A percentile compares a stretch with the other conserved stretches of the same genome.
These are phyloP conservation scores for Hemicentrotus pulcherrimus DNA, from an alignment of 35 echinoderm and acorn worm species.

Conservation along the genomic window DNA sequence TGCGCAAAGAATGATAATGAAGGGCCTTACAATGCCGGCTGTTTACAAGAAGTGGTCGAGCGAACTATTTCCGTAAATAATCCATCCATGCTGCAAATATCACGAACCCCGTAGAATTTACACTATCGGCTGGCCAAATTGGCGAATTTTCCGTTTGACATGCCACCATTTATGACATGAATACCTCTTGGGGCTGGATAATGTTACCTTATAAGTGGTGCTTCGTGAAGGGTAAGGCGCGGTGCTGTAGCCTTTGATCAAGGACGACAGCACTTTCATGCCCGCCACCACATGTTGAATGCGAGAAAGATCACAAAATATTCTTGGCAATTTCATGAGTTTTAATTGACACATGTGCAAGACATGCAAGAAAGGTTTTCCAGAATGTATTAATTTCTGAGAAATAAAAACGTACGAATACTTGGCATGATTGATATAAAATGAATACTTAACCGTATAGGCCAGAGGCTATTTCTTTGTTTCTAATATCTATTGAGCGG, in stretches of 20 bases:
- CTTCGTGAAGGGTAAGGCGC: not conserved
- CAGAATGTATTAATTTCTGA: not conserved
- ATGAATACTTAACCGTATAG: too few species aligned
- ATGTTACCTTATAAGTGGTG: constrained; percentile 12
- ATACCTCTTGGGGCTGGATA: not conserved
- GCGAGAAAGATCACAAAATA: not conserved
- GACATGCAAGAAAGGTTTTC: not conserved
- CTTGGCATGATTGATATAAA: too few species aligned
- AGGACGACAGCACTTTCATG: not conserved
- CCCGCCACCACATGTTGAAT: not conserved
- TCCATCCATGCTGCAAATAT: not conserved
- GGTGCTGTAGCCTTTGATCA: not conserved
- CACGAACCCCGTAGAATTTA: constrained; percentile 10
- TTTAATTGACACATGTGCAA: not conserved
- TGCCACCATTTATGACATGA: constrained; percentile 1
- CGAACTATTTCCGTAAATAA: constrained; percentile 13
- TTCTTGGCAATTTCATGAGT: too few species aligned
- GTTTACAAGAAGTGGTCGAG: constrained; percentile 7
- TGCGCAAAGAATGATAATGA: not conserved
- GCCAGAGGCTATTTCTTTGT: not conserved
- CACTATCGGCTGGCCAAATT: constrained; percentile 1
- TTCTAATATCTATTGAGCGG: not conserved
- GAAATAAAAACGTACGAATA: too few species aligned
- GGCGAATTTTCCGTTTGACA: not conserved
- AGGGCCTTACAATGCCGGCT: not conserved